Evolutionary conservation across 2,888 invertebrate genomes (phyloP), one percentile per base, ranked within the genome.

Genomic region (Pristionchus arcanus): DNA sequence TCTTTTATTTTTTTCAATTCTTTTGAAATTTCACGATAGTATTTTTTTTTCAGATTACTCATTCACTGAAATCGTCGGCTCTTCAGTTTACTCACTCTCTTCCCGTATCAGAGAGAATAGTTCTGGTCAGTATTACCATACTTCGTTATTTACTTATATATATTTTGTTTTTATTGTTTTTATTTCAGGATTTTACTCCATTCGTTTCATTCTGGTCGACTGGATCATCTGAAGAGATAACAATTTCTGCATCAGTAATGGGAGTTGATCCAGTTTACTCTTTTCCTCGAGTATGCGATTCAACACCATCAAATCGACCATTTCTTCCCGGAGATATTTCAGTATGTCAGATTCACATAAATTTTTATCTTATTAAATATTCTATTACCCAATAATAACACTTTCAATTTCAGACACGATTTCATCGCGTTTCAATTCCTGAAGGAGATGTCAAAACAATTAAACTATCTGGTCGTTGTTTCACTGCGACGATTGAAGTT

Each of bases 241-340:
- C n/a, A 11, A 68, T 68, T 31, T 68, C 68, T 68, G 68, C 68
- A 2, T 68, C 68, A 25, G 68, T 28, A 68, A 68, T 31, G 63
- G 77, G 77, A 77, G 9, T 77, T 34, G 77, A 77, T n/a, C 77
- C 77, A 25, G 77, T 77, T 19, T 77, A 77, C n/a, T 7, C 77
- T 5, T 77, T 77, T 42, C 77, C 77, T 25, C 37, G 77, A 42
- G 77, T 77, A 5, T 77, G 77, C 25, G 77, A 77, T 77, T 77
- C 77, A 49, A 77, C 77, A 3, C 21, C 77, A 11, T 13, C 77
- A 11, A 42, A 7, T 49, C 21, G 77, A 77, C 77, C 77, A 0
- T 77, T 77, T 42, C n/a, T 77, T 21, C 77, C 77, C 13, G 42
- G 42, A 42, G 77, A 77, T 49, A 77, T 77, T 19, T 16, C 49